These are phyloP conservation scores for Tuberolachnus salignus DNA, from an alignment of 2,888 invertebrate species.

Conservation along the genomic window DNA sequence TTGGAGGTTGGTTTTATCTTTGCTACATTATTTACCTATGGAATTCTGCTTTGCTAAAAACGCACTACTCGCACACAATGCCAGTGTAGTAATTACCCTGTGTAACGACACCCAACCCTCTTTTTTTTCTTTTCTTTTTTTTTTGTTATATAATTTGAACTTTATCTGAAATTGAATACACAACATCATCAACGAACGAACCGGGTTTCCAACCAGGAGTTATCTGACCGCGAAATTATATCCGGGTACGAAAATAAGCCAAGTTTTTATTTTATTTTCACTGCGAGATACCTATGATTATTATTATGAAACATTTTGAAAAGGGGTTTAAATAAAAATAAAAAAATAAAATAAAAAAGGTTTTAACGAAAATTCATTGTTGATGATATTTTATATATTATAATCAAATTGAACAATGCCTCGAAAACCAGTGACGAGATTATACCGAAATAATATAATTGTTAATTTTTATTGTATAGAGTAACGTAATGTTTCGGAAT, in stretches of 20 bases:
- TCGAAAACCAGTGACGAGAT: neutral
- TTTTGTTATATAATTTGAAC: slow-evolving; percentile 20
- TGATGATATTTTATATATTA: neutral
- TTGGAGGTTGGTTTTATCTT: slow-evolving; percentile 55
- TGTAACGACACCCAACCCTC: slow-evolving; percentile 45
- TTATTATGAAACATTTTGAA: slow-evolving; percentile 2
- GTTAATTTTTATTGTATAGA: neutral
- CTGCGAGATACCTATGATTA: neutral
- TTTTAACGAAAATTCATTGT: neutral
- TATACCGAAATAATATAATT: neutral
- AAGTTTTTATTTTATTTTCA: slow-evolving; percentile 6
- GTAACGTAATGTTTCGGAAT: no score
- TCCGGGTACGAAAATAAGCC: neutral
- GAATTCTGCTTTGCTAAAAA: slow-evolving; percentile 41
- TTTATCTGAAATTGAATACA: slow-evolving; percentile 55
- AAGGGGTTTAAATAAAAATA: neutral
- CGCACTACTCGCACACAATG: slow-evolving; percentile 6
- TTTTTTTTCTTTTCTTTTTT: slow-evolving; percentile 35
- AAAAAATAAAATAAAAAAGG: neutral
- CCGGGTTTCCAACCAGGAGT: slow-evolving; percentile 22
- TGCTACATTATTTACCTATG: slow-evolving; percentile 54
- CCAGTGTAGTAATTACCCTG: slow-evolving; percentile 38
- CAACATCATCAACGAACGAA: slow-evolving; percentile 33
- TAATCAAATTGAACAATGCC: slow-evolving; percentile 1
- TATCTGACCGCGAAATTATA: slow-evolving; percentile 53